Conservation (phyloP, 2,113 vertebrate genomes). For the Thalassoma bifasciatum region DNA sequence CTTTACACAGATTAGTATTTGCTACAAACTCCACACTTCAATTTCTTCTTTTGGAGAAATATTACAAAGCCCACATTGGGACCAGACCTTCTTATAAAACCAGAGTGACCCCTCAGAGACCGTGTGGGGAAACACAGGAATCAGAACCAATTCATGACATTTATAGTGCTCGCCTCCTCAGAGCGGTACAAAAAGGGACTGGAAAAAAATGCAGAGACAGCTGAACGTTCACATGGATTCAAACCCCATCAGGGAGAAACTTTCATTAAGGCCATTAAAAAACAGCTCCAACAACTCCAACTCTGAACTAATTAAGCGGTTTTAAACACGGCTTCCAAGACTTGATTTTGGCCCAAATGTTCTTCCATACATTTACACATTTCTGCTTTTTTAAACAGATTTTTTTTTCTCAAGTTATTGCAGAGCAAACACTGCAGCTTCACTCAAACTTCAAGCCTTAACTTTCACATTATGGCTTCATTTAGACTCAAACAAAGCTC, state of each 20-base stretch:
- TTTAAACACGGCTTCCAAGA: conserved; percentile 1
- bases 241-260: conserved; percentile 10
- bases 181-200: conserved; percentile 26
- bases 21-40: conserved; percentile 73
- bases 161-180: conserved; percentile 48
- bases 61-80: conserved; percentile 77
- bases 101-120: conserved; percentile 3
- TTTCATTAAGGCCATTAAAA: conserved; percentile 13
- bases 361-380: conserved; percentile 34
- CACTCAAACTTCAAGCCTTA: not conserved
- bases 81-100: conserved; percentile 65
- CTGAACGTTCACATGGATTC: conserved; percentile 29
- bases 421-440: conserved; percentile 25
- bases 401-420: conserved; percentile 7
- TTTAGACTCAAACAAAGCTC: conserved; percentile 25
- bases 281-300: not conserved
- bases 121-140: conserved; percentile 21
- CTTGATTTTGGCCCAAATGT: conserved; percentile 1
- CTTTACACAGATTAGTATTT: conserved; percentile 74
- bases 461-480: conserved; percentile 48
- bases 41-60: conserved; percentile 67
- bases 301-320: not conserved
- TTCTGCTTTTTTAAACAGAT: conserved; percentile 31
- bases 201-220: conserved; percentile 30
- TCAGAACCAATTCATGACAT: conserved; percentile 63